Base-by-base conservation (phyloP, 2,113 vertebrate genomes). In the Hippoglossus stenolepis region DNA sequence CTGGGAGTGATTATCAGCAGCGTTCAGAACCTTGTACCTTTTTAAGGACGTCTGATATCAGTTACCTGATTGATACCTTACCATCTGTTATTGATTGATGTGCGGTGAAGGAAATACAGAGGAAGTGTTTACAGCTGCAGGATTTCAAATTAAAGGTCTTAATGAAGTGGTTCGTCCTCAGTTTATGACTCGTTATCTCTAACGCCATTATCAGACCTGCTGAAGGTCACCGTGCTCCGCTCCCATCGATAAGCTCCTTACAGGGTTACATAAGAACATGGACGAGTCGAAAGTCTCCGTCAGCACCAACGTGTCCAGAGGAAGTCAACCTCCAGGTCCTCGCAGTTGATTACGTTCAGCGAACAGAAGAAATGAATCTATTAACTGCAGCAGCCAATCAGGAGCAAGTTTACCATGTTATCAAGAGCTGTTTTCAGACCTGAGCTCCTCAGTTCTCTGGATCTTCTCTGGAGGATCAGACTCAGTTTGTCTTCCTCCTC, bases 151-250 rank as follows among this genome's bases (percentile, higher is more conserved):
- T 51, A 68, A 60, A 20, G 17, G 12, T 43, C 2, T 24, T 54
- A 13, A 18, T 15, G 20, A 63, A 18, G 26, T 43, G 40, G 40
- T 12, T 40, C 2, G 2, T 61, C 31, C 15, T 12, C 10, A 2
- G 0, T 82, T 80, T 80, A 83, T 75, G 70, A 51, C 31, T 21
- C 23, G 2, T 80, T 83, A 77, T 83, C 40, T 1, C 53, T 21
- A 26, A 49, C 0, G 2, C 31, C 24, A 8, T 43, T 82, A 85
- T 78, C 70, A 53, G 17, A 64, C 0, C 13, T 2, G 2, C 5
- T 51, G 54, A 82, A 69, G 75, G 59, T 49, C 59, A 53, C 28
- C 0, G 24, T 10, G 2, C 54, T 7, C 12, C 8, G 4, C 17
- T 38, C 2, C 14, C 9, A 12, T 57, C 21, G 54, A 14, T 58